Conservation (phyloP, 2,113 vertebrate species). For the Oncorhynchus masou region DNA sequence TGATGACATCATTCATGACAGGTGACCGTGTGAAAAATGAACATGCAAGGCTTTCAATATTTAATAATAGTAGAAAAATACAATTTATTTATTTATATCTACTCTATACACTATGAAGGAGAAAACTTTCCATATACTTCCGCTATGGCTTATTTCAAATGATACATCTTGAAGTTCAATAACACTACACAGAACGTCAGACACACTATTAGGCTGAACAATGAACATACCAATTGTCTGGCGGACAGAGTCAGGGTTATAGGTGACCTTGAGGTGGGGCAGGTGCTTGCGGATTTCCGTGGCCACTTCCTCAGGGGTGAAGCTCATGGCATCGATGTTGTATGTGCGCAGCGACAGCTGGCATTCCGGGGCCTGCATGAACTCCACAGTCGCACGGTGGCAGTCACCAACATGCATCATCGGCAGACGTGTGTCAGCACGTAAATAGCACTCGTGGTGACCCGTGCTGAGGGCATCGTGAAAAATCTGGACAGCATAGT, state of each 20-base stretch:
- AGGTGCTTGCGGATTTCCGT: constrained; percentile 74
- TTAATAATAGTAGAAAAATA: neutral
- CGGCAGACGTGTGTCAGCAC: constrained; percentile 74
- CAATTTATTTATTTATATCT: neutral
- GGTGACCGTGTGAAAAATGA: neutral
- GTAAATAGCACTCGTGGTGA: constrained; percentile 74
- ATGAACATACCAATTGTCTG: constrained; percentile 70
- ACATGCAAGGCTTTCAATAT: neutral
- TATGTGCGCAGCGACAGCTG: constrained; percentile 74
- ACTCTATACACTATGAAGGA: neutral
- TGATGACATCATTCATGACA: neutral
- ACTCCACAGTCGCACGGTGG: constrained; percentile 76
- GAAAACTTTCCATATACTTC: too few relatives aligned
- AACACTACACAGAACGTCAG: neutral
- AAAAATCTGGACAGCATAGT: constrained; percentile 78
- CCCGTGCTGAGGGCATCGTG: constrained; percentile 74
- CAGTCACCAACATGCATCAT: constrained; percentile 81
- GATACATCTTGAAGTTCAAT: neutral
- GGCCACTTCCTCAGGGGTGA: constrained; percentile 75
- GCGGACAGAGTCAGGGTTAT: constrained; percentile 71
- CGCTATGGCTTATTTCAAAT: too few relatives aligned
- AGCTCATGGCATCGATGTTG: constrained; percentile 78
- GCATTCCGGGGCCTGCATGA: constrained; percentile 71
- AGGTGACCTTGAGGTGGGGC: constrained; percentile 72
- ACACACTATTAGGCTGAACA: neutral